Conservation (phyloP, 2,113 vertebrate species). For the Dicrurus megarhynchus region DNA sequence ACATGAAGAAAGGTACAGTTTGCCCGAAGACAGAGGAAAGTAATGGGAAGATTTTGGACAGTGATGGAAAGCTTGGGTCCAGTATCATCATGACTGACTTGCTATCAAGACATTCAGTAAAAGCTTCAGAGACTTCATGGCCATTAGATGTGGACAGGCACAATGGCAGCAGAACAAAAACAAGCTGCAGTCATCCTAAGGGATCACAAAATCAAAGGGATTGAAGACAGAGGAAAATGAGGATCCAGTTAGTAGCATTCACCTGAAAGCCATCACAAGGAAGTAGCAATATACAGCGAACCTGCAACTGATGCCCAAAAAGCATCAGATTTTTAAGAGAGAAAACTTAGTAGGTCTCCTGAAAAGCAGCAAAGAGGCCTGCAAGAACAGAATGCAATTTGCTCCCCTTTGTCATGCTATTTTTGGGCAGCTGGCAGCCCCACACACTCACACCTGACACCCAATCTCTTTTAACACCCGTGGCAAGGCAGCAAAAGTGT, state of each 20-base stretch:
- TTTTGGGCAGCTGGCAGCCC: background rate
- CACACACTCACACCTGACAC: fast-evolving
- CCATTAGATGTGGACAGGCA: background rate
- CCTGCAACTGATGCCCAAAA: background rate
- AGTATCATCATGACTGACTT: fast-evolving
- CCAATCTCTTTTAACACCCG: background rate
- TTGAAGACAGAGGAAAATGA: background rate
- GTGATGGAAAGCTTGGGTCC: background rate
- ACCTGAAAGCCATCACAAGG: background rate
- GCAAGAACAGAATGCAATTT: background rate
- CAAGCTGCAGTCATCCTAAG: background rate
- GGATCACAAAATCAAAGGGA: background rate
- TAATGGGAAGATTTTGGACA: background rate
- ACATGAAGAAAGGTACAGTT: background rate
- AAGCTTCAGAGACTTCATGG: background rate
- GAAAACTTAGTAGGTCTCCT: background rate
- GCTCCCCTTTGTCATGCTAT: background rate
- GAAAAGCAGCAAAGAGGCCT: background rate
- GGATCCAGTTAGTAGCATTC: background rate
- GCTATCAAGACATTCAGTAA: background rate
- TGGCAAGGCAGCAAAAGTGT: background rate
- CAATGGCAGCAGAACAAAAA: background rate
- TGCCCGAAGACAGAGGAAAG: background rate
- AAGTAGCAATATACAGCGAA: background rate
- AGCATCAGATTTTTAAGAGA: background rate